Percentiles rank a stretch among this genome's conserved stretches.
These are phyloP conservation scores for Philereme vetulata DNA, from an alignment of 2,888 invertebrate genomes.

Conservation along the genomic window DNA sequence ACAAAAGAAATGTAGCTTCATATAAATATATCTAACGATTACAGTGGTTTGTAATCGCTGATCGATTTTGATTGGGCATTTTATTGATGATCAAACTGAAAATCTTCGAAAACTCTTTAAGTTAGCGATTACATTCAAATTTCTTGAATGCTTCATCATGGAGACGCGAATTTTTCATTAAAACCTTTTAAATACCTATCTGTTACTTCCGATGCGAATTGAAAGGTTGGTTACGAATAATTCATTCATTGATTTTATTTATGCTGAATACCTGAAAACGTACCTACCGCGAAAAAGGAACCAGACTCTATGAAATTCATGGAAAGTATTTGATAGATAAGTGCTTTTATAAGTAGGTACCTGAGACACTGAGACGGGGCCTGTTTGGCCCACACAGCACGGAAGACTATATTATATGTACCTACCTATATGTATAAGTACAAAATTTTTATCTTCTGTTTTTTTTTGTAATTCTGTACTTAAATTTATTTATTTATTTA, in stretches of 20 bases:
- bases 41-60: not conserved
- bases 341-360: too few relatives aligned
- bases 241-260: slow-evolving; percentile 8
- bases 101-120: slow-evolving; percentile 1
- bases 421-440: too few relatives aligned
- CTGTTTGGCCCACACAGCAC: too few relatives aligned
- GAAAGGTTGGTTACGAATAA: slow-evolving; percentile 20
- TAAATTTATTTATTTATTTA: too few relatives aligned
- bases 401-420: too few relatives aligned
- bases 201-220: slow-evolving; percentile 8
- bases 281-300: not conserved
- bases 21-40: not conserved
- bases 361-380: too few relatives aligned
- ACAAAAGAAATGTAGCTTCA: slow-evolving; percentile 12
- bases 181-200: slow-evolving; percentile 12
- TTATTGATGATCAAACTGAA: slow-evolving; percentile 4
- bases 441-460: too few relatives aligned
- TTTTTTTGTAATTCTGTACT: too few relatives aligned
- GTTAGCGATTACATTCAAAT: not conserved
- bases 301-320: slow-evolving; percentile 1
- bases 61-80: not conserved
- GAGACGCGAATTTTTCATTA: slow-evolving; percentile 1
- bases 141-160: slow-evolving; percentile 4
- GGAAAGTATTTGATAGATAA: not conserved
- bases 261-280: slow-evolving; percentile 4